phyloP scores from a whole-genome alignment of 2,797 vertebrate species.

The Rhincodon typus region DNA sequence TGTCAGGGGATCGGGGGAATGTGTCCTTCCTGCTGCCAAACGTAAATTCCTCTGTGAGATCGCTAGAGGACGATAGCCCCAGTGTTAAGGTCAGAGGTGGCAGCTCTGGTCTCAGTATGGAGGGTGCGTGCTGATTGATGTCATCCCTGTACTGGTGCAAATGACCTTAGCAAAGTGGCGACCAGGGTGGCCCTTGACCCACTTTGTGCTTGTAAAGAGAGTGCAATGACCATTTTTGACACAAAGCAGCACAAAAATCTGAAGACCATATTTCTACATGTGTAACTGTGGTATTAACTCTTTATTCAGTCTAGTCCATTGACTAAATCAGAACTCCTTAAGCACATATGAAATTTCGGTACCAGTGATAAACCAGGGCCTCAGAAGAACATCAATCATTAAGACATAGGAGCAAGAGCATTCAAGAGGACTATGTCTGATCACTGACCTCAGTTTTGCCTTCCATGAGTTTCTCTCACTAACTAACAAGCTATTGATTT shows the following conservation, averaged over 20 bases:
- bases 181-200: too few relatives aligned
- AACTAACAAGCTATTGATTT: background rate
- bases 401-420: background rate
- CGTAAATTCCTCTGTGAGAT: background rate
- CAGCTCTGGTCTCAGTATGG: background rate
- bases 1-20: too few relatives aligned
- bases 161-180: background rate
- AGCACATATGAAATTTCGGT: background rate
- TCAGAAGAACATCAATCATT: background rate
- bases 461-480: background rate
- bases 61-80: background rate
- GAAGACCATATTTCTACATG: too few relatives aligned
- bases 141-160: too few relatives aligned
- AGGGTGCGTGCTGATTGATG: background rate
- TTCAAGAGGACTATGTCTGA: background rate
- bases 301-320: background rate
- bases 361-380: background rate
- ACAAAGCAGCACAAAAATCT: too few relatives aligned
- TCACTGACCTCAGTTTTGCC: background rate
- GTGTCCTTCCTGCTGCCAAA: background rate
- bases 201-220: background rate
- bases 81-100: background rate
- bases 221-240: background rate
- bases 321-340: too few relatives aligned
- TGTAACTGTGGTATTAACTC: background rate